These are phyloP conservation scores for Apocrypta bakeri DNA, from an alignment of 1,140 invertebrate species.

Conservation along the genomic window DNA sequence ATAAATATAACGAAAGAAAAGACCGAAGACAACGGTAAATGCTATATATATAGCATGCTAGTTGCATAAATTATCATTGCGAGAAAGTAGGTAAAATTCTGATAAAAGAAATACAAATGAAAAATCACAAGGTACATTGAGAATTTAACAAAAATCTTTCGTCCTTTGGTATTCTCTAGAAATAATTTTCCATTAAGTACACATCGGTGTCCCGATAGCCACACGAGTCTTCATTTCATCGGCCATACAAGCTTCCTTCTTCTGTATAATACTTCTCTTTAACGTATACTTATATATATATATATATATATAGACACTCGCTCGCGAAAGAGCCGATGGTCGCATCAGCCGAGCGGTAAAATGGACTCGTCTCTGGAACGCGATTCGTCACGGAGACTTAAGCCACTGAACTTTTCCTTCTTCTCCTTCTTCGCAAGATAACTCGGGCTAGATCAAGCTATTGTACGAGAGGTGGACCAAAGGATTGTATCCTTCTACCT, in stretches of 20 bases:
- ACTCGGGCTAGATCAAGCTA: not conserved
- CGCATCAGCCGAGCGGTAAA: not conserved
- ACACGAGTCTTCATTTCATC: not conserved
- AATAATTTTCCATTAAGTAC: not conserved
- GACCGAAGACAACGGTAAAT: too few relatives aligned
- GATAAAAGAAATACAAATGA: conserved; percentile 29
- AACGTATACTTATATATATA: too few relatives aligned
- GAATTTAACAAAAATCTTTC: not conserved
- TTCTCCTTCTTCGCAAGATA: too few relatives aligned
- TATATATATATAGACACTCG: not conserved
- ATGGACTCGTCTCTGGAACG: conserved; percentile 23
- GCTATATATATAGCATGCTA: too few relatives aligned
- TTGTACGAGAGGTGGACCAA: not conserved
- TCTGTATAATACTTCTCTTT: not conserved
- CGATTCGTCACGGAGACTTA: conserved; percentile 16
- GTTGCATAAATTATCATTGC: too few relatives aligned
- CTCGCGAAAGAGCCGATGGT: not conserved
- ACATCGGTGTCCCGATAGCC: not conserved
- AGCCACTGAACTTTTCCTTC: conserved; percentile 6
- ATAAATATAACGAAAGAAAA: too few relatives aligned
- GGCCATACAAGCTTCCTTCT: not conserved
- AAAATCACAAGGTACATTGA: not conserved
- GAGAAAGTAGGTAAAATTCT: not conserved
- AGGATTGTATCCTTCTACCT: too few relatives aligned
- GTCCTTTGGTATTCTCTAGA: not conserved